Base-by-base conservation (phyloP, 2,113 vertebrate genomes). In the Hystrix brachyura region DNA sequence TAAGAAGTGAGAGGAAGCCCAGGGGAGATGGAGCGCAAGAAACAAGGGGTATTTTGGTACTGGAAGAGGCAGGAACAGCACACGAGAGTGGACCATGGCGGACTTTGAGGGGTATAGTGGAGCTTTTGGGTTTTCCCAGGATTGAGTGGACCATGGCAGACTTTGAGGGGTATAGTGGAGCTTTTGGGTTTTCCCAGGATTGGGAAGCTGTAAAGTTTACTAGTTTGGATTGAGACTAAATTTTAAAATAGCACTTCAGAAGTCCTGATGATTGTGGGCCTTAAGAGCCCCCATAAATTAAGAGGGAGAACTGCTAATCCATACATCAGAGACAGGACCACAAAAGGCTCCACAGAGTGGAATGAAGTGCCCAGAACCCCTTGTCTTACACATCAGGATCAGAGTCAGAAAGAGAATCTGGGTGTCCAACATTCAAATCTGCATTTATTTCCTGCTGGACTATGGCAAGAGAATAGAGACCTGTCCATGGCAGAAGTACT, bases 101-200 rank as follows among this genome's bases (percentile, higher is more conserved):
- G 5, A 21, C 14, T 83, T n/a, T 57, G 25, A 32, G 76, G 9
- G 25, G 10, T 53, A 29, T 1, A 25, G 4, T 4, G 87, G 1
- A 65, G 13, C 18, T 72, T 82, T 10, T 12, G n/a, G 15, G 34
- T 78, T 94, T 51, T 78, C n/a, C 57, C 10, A 17, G 43, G 60
- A n/a, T n/a, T n/a, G 9, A 4, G 1, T 10, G 27, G 5, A 21
- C 34, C 18, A 8, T 0, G 3, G 10, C 46, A 1, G 5, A 21
- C 14, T 83, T n/a, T 57, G 25, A 32, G 76, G 9, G 25, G 10
- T 53, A 29, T 1, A 25, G 4, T 4, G 87, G 1, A 65, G 13
- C 18, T 72, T 82, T 10, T 11, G n/a, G 15, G 34, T 78, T 94
- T 51, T 78, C n/a, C 57, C 10, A 17, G 43, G 60, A 51, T 18